phyloP scores from a whole-genome alignment of 2,888 invertebrate species.

The Microdon myrmicae region DNA sequence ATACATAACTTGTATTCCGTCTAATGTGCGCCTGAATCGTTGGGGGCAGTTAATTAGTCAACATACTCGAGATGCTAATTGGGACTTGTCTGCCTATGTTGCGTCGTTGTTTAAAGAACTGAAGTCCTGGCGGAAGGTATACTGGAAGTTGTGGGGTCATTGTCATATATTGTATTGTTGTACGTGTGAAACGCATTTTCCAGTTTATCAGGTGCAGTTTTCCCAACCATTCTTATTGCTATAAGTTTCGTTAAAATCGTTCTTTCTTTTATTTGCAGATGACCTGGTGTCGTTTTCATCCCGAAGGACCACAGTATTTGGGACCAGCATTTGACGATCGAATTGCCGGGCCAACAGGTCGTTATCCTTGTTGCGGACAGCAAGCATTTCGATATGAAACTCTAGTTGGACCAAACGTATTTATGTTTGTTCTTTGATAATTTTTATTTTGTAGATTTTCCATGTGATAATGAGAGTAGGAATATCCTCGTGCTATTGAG shows the following conservation, averaged over 20 bases:
- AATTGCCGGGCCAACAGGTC: constrained; percentile 76
- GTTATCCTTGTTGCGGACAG: constrained; percentile 89
- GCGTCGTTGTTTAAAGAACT: constrained; percentile 79
- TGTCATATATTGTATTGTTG: constrained; percentile 87
- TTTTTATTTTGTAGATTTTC: neutral
- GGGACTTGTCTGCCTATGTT: constrained; percentile 86
- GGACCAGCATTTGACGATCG: constrained; percentile 72
- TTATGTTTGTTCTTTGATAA: neutral
- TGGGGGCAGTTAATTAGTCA: constrained; percentile 78
- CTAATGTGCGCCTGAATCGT: constrained; percentile 77
- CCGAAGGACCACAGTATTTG: constrained; percentile 80
- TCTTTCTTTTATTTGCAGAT: constrained; percentile 67
- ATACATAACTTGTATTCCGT: constrained; percentile 78
- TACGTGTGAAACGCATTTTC: constrained; percentile 81
- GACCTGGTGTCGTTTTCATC: constrained; percentile 85
- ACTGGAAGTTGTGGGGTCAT: constrained; percentile 94
- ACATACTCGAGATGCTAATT: constrained; percentile 78
- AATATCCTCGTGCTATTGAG: too few relatives aligned
- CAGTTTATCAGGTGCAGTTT: constrained; percentile 75
- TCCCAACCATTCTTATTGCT: constrained; percentile 27
- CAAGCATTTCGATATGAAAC: constrained; percentile 74
- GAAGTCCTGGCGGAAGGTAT: constrained; percentile 89
- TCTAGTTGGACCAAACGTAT: constrained; percentile 64
- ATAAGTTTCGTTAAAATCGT: neutral
- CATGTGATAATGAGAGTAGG: neutral